These are phyloP conservation scores for Lasioglossum zephyrum DNA, from an alignment of 2,888 invertebrate species.

Conservation along the genomic window DNA sequence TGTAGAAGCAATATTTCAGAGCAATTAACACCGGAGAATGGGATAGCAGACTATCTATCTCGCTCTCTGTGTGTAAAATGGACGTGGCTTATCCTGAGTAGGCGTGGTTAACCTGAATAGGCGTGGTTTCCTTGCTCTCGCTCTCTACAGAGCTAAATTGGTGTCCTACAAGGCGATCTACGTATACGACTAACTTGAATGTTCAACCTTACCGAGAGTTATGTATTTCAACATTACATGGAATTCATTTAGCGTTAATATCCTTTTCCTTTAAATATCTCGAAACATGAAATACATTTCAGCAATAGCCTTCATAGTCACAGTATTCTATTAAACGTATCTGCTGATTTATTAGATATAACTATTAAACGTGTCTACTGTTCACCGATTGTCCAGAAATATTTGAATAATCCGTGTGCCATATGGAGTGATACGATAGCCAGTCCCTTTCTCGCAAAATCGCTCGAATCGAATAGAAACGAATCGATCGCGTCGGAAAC, in stretches of 20 bases:
- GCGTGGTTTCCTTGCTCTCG: not conserved
- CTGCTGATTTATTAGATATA: no score
- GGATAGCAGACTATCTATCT: not conserved
- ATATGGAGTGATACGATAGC: not conserved
- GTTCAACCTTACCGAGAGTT: not conserved
- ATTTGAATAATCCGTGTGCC: not conserved
- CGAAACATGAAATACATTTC: no score
- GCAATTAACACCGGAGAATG: not conserved
- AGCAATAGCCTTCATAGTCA: no score
- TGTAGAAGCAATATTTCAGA: not conserved
- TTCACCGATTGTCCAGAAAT: no score
- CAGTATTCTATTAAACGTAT: no score
- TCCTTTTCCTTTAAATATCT: no score
- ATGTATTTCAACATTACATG: no score
- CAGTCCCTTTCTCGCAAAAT: not conserved
- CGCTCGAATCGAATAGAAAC: conserved; percentile 1
- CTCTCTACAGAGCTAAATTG: not conserved
- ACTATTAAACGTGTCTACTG: no score
- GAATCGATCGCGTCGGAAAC: conserved; percentile 16
- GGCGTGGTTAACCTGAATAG: not conserved
- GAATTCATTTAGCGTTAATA: no score
- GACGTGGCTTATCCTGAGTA: not conserved
- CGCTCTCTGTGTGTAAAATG: not conserved
- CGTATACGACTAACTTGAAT: not conserved
- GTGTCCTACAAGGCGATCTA: not conserved